Evolutionary conservation across 2,797 vertebrate species (phyloP), one percentile per base, ranked within the genome.

Genomic region (Gila robusta): DNA sequence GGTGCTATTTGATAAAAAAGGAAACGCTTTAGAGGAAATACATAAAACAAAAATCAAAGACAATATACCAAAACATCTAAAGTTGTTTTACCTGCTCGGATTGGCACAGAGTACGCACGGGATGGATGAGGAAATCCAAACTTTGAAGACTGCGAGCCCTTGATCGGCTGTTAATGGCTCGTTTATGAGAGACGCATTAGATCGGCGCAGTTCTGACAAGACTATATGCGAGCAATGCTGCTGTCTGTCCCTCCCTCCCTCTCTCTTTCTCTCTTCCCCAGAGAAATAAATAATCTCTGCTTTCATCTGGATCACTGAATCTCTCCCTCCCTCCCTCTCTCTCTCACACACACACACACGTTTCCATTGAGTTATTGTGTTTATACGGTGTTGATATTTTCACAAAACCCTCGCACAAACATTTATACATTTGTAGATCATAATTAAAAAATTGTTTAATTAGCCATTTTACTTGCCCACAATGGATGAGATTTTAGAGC

Each of bases 31-130:
- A 52, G 35, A 74, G n/a, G 8, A 44, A 64, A 79, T 9, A 28
- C 49, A 77, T 56, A 17, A 69, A 47, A 23, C 23, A 49, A 17
- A 54, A 6, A 41, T 56, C 2, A 21, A 19, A 11, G 26, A 49
- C 76, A 54, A 28, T 23, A 44, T 8, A 28, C 6, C 32, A 39
- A 72, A 73, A 72, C 3, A 37, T 47, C 35, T 21, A n/a, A 87
- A 87, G 66, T 87, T 86, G 78, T 39, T 81, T 89, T 90, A 91
- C 90, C 90, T 91, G 89, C n/a, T 87, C 79, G 79, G 82, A 64
- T 82, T 80, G 87, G 74, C 82, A 86, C 86, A n/a, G 67, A 69
- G 74, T 69, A 67, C 74, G 59, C 79, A 28, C 37, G 17, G 74
- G 73, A 41, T 77, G 32, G 23, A 73, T n/a, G 59, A 76, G 35